phyloP scores from a whole-genome alignment of 1,140 invertebrate genomes.

The Drosophila hydei region DNA sequence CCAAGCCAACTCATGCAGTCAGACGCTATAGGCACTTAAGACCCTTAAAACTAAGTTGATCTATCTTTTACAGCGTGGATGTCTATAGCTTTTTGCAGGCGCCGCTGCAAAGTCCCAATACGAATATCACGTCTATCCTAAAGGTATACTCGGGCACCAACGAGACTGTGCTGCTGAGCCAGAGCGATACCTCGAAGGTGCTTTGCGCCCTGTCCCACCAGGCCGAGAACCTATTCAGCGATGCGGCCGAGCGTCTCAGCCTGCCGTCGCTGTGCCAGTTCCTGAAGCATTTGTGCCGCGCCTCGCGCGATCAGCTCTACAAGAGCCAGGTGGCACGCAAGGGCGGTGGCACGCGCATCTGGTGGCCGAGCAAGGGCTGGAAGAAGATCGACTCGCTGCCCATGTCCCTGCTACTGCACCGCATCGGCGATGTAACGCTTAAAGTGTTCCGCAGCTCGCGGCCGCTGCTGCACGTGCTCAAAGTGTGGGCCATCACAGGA shows the following conservation, averaged over 20 bases:
- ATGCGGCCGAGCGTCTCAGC: constrained; percentile 94
- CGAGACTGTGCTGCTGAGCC: constrained; percentile 89
- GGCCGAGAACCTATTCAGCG: constrained; percentile 93
- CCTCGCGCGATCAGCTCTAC: constrained; percentile 91
- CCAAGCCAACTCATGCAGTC: too few relatives aligned
- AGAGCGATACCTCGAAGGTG: constrained; percentile 92
- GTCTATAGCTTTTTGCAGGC: constrained; percentile 92
- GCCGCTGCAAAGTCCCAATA: constrained; percentile 86
- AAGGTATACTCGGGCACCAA: constrained; percentile 84
- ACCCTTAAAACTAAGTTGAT: background rate
- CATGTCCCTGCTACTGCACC: constrained; percentile 88
- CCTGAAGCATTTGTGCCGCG: constrained; percentile 90
- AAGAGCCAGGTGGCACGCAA: constrained; percentile 84
- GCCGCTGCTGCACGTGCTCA: constrained; percentile 95
- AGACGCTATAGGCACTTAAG: background rate
- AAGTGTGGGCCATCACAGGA: constrained; percentile 94
- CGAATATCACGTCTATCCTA: constrained; percentile 84
- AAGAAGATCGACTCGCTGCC: constrained; percentile 84
- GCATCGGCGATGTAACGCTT: constrained; percentile 94
- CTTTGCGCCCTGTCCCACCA: constrained; percentile 94
- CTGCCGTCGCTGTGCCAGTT: constrained; percentile 92
- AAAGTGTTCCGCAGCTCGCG: constrained; percentile 93
- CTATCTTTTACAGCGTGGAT: constrained; percentile 87
- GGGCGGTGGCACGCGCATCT: constrained; percentile 84
- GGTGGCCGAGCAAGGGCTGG: constrained; percentile 83